A percentile compares a stretch with the other conserved stretches of the same genome.
Conservation (phyloP, 2,797 vertebrate species). For the Phataginus tricuspis region DNA sequence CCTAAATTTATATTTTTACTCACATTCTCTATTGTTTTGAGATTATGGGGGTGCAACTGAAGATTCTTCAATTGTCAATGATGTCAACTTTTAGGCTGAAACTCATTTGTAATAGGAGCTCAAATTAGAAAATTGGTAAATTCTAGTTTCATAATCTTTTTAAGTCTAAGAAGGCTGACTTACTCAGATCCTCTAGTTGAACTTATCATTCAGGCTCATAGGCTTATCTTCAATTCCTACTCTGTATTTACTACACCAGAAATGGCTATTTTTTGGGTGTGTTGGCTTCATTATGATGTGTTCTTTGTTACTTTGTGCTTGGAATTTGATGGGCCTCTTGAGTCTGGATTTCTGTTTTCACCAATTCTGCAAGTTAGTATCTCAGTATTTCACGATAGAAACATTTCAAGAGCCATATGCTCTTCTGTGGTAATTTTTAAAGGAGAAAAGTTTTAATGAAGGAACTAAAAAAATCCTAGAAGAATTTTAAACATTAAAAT, state of each 20-base stretch:
- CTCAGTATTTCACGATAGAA: neutral
- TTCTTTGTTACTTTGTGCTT: neutral
- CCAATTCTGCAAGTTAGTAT: neutral
- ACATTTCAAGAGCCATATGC: neutral
- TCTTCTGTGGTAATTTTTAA: neutral
- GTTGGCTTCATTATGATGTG: neutral
- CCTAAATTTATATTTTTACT: neutral
- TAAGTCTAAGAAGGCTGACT: neutral
- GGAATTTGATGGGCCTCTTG: neutral
- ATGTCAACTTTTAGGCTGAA: neutral
- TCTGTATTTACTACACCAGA: neutral
- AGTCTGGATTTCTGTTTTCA: neutral
- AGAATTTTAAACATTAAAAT: conserved; percentile 12
- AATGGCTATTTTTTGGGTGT: neutral
- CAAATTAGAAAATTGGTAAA: neutral
- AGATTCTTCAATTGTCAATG: neutral
- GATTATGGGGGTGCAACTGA: neutral
- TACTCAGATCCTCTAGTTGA: neutral
- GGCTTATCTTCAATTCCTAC: neutral
- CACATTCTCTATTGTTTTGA: neutral
- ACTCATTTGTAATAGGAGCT: neutral
- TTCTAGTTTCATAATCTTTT: neutral
- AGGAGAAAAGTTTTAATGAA: neutral
- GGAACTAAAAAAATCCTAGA: neutral
- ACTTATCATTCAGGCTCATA: neutral